Percentiles rank a stretch among this genome's conserved stretches.
Evolutionary conservation across 2,888 invertebrate species (phyloP).

Genomic region (Priocnemis perturbator): DNA sequence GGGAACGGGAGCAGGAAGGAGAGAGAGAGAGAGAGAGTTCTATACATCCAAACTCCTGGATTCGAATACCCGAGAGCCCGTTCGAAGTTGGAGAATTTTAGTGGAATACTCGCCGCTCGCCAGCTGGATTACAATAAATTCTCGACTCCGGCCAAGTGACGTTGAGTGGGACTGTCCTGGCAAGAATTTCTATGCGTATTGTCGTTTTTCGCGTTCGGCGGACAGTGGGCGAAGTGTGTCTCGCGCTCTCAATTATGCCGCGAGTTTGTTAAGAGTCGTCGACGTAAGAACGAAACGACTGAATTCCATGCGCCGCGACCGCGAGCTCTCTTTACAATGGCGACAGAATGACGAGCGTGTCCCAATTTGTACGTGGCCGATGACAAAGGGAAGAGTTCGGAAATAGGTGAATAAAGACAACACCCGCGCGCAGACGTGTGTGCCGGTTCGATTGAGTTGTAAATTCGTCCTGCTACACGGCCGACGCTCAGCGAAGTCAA

Average conservation of each 20-base stretch:
- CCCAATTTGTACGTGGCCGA: too few species aligned
- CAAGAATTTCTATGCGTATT: not conserved
- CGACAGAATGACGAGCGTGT: too few species aligned
- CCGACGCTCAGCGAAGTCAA: too few species aligned
- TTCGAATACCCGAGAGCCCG: slow-evolving; percentile 55
- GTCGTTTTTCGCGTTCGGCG: too few species aligned
- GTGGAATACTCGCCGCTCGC: slow-evolving; percentile 53
- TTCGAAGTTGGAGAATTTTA: slow-evolving; percentile 61
- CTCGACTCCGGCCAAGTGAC: slow-evolving; percentile 19
- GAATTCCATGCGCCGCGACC: too few species aligned
- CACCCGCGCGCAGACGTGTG: not conserved
- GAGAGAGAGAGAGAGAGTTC: slow-evolving; percentile 39
- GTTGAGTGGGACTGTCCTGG: not conserved
- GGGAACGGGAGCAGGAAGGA: slow-evolving; percentile 11
- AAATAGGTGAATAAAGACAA: not conserved
- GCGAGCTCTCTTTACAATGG: too few species aligned
- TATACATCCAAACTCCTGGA: slow-evolving; percentile 35
- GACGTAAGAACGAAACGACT: too few species aligned
- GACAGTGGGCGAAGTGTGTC: too few species aligned
- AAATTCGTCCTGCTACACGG: too few species aligned
- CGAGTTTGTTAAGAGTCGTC: too few species aligned
- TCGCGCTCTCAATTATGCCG: too few species aligned
- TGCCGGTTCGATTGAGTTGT: not conserved
- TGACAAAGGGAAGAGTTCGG: too few species aligned
- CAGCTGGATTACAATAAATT: slow-evolving; percentile 59